These are phyloP conservation scores for Cryptocheilus praepositus DNA, from an alignment of 2,888 invertebrate genomes.

Conservation along the genomic window DNA sequence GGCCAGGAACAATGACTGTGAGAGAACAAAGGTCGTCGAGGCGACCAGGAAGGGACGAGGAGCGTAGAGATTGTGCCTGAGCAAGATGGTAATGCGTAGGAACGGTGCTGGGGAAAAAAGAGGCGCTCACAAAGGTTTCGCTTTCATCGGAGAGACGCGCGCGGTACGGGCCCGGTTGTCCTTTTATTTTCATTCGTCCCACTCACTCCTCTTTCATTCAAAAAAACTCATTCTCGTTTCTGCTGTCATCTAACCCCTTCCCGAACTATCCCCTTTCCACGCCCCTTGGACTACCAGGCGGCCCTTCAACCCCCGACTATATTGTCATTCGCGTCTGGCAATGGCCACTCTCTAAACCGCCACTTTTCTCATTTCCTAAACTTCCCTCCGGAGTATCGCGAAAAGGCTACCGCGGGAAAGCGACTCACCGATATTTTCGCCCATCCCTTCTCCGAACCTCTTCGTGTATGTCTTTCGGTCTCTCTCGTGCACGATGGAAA, in stretches of 20 bases:
- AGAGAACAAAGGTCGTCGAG: conserved; percentile 47
- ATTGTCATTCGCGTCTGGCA: conserved; percentile 12
- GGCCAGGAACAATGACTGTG: conserved; percentile 45
- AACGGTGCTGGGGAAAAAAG: conserved; percentile 34
- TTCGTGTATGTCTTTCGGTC: neutral
- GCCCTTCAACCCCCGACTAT: neutral
- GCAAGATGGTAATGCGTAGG: conserved; percentile 37
- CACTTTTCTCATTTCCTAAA: neutral
- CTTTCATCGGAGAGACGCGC: conserved; percentile 36
- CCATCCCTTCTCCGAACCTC: neutral
- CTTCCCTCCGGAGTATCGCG: no score
- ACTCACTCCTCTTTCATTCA: conserved; percentile 20
- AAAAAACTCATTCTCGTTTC: conserved; percentile 14
- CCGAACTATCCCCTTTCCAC: conserved; percentile 2
- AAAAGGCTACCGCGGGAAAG: no score
- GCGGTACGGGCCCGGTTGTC: conserved; percentile 7
- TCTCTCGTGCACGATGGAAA: neutral
- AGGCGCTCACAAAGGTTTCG: conserved; percentile 41
- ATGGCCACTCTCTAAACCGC: conserved; percentile 5
- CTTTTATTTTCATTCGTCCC: conserved; percentile 34
- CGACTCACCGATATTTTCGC: no score
- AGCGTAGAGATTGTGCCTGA: conserved; percentile 25
- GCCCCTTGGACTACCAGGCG: neutral
- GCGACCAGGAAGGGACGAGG: conserved; percentile 33
- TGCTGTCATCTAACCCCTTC: conserved; percentile 6